phyloP scores from a whole-genome alignment of 2,797 vertebrate genomes.

The Chaunax sp. region DNA sequence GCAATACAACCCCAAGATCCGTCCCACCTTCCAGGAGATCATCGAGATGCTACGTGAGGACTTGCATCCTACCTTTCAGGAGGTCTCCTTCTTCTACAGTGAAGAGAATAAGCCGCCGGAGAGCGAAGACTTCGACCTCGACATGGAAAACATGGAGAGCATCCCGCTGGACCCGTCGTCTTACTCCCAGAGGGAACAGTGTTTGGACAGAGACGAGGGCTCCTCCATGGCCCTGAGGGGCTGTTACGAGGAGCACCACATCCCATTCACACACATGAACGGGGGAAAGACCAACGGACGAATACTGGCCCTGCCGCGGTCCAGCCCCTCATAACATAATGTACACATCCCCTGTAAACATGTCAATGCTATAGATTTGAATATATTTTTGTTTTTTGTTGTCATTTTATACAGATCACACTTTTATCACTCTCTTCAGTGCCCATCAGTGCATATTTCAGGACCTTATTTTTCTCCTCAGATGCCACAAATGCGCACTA shows the following conservation, averaged over 20 bases:
- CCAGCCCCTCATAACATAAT: constrained; percentile 91
- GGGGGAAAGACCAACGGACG: constrained; percentile 96
- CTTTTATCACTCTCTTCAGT: constrained; percentile 74
- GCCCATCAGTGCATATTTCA: constrained; percentile 87
- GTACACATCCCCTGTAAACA: constrained; percentile 22
- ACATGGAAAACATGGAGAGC: constrained; percentile 98
- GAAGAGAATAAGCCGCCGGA: constrained; percentile 97
- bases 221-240: constrained; percentile 88
- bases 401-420: constrained; percentile 79
- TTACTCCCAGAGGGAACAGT: constrained; percentile 89
- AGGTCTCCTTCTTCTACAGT: constrained; percentile 96
- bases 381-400: constrained; percentile 75
- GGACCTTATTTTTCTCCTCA: constrained; percentile 83
- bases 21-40: constrained; percentile 93
- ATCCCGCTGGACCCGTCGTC: constrained; percentile 94
- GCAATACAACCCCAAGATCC: constrained; percentile 99
- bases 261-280: constrained; percentile 97
- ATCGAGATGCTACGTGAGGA: constrained; percentile 95
- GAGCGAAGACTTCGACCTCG: constrained; percentile 93
- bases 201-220: constrained; percentile 84
- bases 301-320: constrained; percentile 90
- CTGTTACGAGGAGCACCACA: constrained; percentile 93
- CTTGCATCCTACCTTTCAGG: constrained; percentile 91
- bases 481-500: constrained; percentile 83
- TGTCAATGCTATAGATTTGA: constrained; percentile 67